Conservation (phyloP, 37 sponge, comb jelly and placozoan genomes). For the Hexactinellida sp. region DNA sequence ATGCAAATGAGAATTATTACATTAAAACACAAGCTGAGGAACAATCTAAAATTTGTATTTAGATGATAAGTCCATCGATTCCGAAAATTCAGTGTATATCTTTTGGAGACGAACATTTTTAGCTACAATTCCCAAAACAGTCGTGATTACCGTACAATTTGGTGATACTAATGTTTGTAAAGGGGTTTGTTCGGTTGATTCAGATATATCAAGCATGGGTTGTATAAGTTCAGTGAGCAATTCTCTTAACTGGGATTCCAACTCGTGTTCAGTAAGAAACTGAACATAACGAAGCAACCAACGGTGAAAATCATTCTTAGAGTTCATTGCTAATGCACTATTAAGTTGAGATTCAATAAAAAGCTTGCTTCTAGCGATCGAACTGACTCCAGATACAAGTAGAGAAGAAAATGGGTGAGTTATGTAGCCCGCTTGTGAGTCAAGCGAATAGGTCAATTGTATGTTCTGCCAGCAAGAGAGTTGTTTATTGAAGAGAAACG, state of each 20-base stretch:
- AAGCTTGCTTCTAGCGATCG: neutral
- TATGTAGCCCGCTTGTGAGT: neutral
- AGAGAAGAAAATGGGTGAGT: neutral
- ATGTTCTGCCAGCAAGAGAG: neutral
- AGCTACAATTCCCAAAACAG: neutral
- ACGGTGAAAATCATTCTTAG: neutral
- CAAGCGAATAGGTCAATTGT: neutral
- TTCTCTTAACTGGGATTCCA: neutral
- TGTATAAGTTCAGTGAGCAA: neutral
- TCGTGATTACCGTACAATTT: neutral
- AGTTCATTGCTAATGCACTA: neutral
- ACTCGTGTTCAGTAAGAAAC: neutral
- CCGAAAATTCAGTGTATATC: neutral
- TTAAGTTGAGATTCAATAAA: neutral
- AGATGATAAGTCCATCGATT: neutral
- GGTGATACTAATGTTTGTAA: neutral
- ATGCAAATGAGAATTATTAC: too few species aligned
- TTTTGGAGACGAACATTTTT: neutral
- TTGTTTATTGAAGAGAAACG: neutral
- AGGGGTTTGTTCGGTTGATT: neutral
- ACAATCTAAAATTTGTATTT: too few species aligned
- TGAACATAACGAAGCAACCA: neutral
- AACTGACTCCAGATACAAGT: neutral
- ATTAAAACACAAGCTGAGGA: too few species aligned
- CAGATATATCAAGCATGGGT: neutral